Conservation (phyloP, 1,140 invertebrate species). For the Argopecten irradians region DNA sequence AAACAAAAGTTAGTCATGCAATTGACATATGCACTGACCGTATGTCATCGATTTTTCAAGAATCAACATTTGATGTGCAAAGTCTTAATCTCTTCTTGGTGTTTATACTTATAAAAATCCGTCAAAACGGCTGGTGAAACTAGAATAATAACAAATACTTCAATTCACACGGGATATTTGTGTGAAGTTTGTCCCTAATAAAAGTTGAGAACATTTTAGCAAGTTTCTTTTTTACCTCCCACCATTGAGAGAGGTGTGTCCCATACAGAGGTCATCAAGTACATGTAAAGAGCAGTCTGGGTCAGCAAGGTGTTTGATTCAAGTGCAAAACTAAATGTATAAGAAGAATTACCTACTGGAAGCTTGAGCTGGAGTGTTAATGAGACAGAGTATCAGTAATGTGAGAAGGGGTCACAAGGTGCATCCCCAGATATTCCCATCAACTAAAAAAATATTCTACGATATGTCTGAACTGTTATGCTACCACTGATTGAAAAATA, state of each 20-base stretch:
- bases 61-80: too few species aligned
- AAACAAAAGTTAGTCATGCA: too few species aligned
- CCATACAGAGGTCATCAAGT: background rate
- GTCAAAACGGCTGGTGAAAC: too few species aligned
- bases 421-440: background rate
- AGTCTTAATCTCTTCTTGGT: too few species aligned
- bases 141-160: background rate
- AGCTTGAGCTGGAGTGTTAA: background rate
- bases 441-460: background rate
- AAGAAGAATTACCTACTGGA: background rate
- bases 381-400: constrained; percentile 1
- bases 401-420: background rate
- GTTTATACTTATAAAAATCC: too few species aligned
- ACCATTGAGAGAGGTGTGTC: background rate
- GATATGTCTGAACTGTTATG: too few species aligned
- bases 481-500: too few species aligned
- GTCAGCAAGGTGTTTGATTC: constrained; percentile 8
- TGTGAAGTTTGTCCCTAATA: background rate
- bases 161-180: background rate
- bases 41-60: too few species aligned
- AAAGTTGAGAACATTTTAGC: background rate
- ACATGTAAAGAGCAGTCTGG: background rate
- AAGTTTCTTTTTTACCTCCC: background rate
- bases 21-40: too few species aligned
- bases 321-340: background rate